Conservation (phyloP, 2,888 invertebrate species). For the Andrena praecox region DNA sequence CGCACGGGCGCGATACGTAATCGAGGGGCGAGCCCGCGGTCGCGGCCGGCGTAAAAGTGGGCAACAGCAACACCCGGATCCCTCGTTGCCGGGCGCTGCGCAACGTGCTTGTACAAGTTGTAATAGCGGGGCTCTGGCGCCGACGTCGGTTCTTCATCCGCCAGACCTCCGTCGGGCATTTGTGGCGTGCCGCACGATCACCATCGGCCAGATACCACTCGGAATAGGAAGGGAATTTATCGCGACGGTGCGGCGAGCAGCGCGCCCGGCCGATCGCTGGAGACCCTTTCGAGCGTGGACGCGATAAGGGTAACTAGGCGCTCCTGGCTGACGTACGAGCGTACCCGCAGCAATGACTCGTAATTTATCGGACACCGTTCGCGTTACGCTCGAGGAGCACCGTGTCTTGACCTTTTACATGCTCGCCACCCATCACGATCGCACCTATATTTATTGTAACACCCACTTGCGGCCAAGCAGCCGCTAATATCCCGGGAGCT, state of each 20-base stretch:
- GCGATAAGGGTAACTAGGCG: conserved; percentile 63
- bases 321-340: conserved; percentile 55
- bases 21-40: conserved; percentile 59
- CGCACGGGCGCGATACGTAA: conserved; percentile 73
- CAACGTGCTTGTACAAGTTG: conserved; percentile 65
- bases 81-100: conserved; percentile 23
- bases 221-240: conserved; percentile 60
- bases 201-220: conserved; percentile 50
- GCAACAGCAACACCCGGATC: conserved; percentile 45
- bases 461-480: conserved; percentile 24
- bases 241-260: conserved; percentile 31
- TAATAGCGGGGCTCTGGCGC: conserved; percentile 74
- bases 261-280: background rate
- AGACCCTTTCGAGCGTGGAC: conserved; percentile 17
- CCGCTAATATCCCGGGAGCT: background rate
- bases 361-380: conserved; percentile 55
- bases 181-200: conserved; percentile 53
- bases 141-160: conserved; percentile 66
- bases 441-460: conserved; percentile 52
- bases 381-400: conserved; percentile 30
- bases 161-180: conserved; percentile 55
- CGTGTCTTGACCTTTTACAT: conserved; percentile 54
- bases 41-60: conserved; percentile 49
- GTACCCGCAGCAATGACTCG: conserved; percentile 28
- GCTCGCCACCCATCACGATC: conserved; percentile 52